Evolutionary conservation across 2,797 vertebrate species (phyloP), one percentile per base, ranked within the genome.

Genomic region (Gymnothorax javanicus): DNA sequence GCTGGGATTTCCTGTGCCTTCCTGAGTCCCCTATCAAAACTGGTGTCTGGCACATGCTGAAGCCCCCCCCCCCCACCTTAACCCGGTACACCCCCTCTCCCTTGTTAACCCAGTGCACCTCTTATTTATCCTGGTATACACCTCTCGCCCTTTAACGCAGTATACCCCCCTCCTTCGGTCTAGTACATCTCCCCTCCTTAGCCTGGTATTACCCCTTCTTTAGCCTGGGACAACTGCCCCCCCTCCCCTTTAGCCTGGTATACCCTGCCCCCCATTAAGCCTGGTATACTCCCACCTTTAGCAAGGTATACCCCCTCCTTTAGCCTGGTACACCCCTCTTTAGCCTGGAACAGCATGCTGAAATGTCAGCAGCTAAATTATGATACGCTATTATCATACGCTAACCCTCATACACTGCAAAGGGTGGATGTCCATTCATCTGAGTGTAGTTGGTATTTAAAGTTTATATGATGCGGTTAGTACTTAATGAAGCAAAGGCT

Each of bases 1-100:
- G 94, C 92, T 93, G 92, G 93, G 93, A 94, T 92, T 94, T 91
- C 92, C 92, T 94, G 95, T 96, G 91, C 94, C 95, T 96, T 96
- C 94, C 91, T 95, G 91, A 94, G 92, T 90, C 94, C 91, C 93
- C 73, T 77, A 59, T 90, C 84, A 86, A 92, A 88, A 90, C 88
- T 89, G 92, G 91, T 89, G 90, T 86, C 91, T 89, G 85, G 86
- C 89, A 85, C 87, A 67, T 77, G 79, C 92, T 89, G 91, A 23
- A 57, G 82, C 71, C 83, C 52, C 11, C 75, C 43, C 7, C 50
- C 59, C 27, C 64, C 58, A 83, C 85, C 64, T 56, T 27, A 1
- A 86, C 85, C 33, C 33, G 2, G 33, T 43, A 43, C 33, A 43
- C 1, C 33, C 33, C 33, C 1, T 43, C 33, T 43, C 33, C 33